Conservation (phyloP, 2,797 vertebrate genomes). For the Sebastiscus albofasciatus region DNA sequence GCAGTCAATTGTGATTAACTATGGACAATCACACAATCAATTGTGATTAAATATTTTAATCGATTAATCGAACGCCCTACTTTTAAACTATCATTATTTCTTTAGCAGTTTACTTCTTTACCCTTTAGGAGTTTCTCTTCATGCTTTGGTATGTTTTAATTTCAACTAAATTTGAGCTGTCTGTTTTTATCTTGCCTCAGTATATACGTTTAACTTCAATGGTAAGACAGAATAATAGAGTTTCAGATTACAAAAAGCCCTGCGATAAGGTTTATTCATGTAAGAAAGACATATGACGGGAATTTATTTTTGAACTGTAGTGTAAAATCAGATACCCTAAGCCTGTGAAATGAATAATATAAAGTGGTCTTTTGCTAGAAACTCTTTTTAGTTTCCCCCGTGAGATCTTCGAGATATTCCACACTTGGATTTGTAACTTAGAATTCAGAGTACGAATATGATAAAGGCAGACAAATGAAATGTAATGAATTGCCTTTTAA, state of each 20-base stretch:
- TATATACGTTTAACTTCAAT: slow-evolving; percentile 50
- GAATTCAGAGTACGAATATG: slow-evolving; percentile 57
- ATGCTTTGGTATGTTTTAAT: slow-evolving; percentile 19
- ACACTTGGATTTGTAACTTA: slow-evolving; percentile 62
- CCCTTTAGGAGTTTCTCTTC: slow-evolving; percentile 18
- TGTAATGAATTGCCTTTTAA: slow-evolving; percentile 53
- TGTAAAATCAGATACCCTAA: slow-evolving; percentile 60
- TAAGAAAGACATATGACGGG: slow-evolving; percentile 41
- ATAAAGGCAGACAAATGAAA: slow-evolving; percentile 72
- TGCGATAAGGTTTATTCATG: slow-evolving; percentile 46
- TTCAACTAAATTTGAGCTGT: not conserved
- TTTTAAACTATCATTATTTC: not conserved
- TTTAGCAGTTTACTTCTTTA: slow-evolving; percentile 26
- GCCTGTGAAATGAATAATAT: slow-evolving; percentile 66
- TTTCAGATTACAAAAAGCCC: slow-evolving; percentile 56
- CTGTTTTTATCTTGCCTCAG: slow-evolving; percentile 13
- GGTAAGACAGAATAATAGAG: slow-evolving; percentile 40
- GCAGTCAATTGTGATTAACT: no score
- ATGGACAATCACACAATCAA: no score
- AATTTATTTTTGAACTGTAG: slow-evolving; percentile 41
- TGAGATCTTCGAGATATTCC: slow-evolving; percentile 55
- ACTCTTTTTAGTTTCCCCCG: slow-evolving; percentile 45
- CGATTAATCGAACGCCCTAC: no score
- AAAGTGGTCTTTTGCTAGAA: slow-evolving; percentile 48
- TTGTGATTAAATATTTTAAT: no score